Conservation (phyloP, 2,113 vertebrate species). For the Scytalopus superciliaris region DNA sequence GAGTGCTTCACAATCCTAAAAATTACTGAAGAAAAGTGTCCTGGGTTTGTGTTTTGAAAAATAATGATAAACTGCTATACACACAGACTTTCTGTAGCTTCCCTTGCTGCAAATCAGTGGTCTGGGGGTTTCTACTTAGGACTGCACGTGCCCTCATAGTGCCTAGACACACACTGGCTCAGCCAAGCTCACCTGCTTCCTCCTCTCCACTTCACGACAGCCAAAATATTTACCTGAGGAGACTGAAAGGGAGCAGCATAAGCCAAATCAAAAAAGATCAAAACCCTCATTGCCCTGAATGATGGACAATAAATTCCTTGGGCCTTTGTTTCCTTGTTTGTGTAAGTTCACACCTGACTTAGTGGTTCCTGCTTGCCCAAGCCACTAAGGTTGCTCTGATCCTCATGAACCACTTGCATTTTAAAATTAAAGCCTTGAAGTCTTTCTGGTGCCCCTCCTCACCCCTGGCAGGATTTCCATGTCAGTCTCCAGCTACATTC, state of each 20-base stretch:
- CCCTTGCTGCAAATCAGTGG: not conserved
- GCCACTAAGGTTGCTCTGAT: not conserved
- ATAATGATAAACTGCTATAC: not conserved
- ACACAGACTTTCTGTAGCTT: not conserved
- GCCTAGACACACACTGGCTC: not conserved
- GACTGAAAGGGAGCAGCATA: not conserved
- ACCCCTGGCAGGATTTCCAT: not conserved
- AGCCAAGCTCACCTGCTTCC: not conserved
- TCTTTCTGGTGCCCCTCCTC: not conserved
- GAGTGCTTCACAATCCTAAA: not conserved
- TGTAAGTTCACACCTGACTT: not conserved
- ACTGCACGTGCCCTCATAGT: accelerated
- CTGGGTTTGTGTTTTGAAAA: not conserved
- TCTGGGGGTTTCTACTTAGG: not conserved
- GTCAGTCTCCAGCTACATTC: not conserved
- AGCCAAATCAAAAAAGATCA: not conserved
- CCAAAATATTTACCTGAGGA: not conserved
- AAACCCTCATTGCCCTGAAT: not conserved
- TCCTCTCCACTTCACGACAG: accelerated
- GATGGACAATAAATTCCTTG: not conserved
- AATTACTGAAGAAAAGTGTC: not conserved
- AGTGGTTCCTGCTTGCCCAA: not conserved
- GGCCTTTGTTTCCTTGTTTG: not conserved
- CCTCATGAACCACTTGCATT: not conserved
- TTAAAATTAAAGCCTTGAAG: not conserved